Evolutionary conservation across 2,797 vertebrate species (phyloP).

Genomic region (Manis pentadactyla): DNA sequence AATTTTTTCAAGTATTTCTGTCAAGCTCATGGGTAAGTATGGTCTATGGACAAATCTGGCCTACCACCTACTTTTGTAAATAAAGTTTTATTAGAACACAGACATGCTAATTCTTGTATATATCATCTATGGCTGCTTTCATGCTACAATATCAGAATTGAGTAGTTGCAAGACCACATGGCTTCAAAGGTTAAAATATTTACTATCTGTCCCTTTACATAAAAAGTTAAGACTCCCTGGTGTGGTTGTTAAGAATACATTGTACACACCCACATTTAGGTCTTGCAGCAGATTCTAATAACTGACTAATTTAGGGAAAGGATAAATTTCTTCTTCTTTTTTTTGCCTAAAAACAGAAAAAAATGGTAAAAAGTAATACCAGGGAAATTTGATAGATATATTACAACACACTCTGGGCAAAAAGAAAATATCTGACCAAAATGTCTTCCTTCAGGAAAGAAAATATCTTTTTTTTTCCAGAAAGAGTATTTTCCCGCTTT

Average conservation of each 20-base stretch:
- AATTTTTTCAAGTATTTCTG: not conserved
- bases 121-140: not conserved
- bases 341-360: not conserved
- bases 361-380: not conserved
- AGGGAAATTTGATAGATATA: not conserved
- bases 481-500: not conserved
- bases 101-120: not conserved
- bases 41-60: not conserved
- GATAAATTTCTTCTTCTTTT: not conserved
- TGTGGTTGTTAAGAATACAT: not conserved
- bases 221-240: not conserved
- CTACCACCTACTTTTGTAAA: not conserved
- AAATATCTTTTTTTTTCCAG: not conserved
- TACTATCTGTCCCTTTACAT: not conserved
- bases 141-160: not conserved
- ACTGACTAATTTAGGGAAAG: not conserved
- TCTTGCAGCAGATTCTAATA: not conserved
- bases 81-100: not conserved
- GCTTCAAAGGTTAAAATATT: not conserved
- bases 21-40: not conserved
- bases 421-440: not conserved
- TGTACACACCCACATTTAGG: not conserved
- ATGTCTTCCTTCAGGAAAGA: not conserved
- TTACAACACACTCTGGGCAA: not conserved
- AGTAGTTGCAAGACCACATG: not conserved